These are phyloP conservation scores for Eulemur rubriventer DNA, from an alignment of 2,797 vertebrate genomes.

Conservation along the genomic window DNA sequence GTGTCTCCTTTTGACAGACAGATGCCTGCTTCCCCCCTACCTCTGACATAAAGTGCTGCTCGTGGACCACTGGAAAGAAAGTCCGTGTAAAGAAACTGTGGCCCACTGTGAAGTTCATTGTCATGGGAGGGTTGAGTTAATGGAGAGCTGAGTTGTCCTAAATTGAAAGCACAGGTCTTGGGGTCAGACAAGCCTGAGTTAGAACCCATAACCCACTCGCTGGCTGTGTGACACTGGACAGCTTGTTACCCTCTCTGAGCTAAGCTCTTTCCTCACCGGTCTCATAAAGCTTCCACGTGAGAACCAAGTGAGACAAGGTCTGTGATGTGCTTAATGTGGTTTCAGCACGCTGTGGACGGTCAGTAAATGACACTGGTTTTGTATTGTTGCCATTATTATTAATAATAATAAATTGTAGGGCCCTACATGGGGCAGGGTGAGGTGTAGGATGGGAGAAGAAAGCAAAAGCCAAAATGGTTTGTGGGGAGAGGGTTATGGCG, in stretches of 20 bases:
- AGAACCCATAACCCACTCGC: rapidly evolving
- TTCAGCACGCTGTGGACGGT: rapidly evolving
- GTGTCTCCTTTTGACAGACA: neutral
- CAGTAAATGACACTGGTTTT: neutral
- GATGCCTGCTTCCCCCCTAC: neutral
- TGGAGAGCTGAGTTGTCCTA: rapidly evolving
- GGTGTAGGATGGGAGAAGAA: neutral
- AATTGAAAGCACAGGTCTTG: neutral
- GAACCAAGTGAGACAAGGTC: neutral
- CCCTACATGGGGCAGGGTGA: rapidly evolving
- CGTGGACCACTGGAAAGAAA: neutral
- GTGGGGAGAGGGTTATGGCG: too few relatives aligned
- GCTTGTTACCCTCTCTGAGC: neutral
- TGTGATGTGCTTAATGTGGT: rapidly evolving
- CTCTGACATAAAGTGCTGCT: neutral
- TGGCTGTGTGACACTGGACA: neutral
- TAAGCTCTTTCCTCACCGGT: neutral
- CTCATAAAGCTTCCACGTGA: neutral
- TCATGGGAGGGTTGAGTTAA: neutral
- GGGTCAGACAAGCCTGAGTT: too few relatives aligned
- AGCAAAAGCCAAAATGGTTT: neutral
- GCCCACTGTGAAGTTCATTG: neutral
- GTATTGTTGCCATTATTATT: rapidly evolving
- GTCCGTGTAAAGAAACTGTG: rapidly evolving
- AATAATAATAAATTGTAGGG: rapidly evolving